These are phyloP conservation scores for Cynopterus sphinx DNA, from an alignment of 2,797 vertebrate genomes.

Conservation along the genomic window DNA sequence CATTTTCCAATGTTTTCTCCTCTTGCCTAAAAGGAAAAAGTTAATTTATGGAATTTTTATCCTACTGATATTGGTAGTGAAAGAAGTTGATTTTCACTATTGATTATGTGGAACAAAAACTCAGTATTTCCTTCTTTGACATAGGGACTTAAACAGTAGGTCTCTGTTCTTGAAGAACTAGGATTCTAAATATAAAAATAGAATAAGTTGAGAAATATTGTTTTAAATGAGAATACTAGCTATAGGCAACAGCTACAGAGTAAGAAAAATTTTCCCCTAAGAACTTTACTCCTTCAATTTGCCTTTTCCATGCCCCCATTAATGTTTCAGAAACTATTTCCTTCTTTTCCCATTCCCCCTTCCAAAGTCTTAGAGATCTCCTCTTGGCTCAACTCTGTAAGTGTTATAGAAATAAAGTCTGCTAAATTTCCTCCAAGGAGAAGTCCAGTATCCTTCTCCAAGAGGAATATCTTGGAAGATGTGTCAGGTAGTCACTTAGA, in stretches of 20 bases:
- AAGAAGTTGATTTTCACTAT: conserved; percentile 35
- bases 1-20: conserved; percentile 36
- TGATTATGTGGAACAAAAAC: conserved; percentile 16
- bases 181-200: conserved; percentile 25
- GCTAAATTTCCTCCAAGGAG: not conserved
- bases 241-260: not conserved
- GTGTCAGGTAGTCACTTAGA: not conserved
- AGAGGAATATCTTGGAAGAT: not conserved
- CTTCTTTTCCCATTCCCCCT: not conserved
- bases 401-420: not conserved
- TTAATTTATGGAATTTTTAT: conserved; percentile 19
- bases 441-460: not conserved
- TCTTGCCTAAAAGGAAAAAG: conserved; percentile 41
- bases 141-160: conserved; percentile 23
- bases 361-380: not conserved
- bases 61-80: not conserved
- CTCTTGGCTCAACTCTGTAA: not conserved
- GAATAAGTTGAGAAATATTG: conserved; percentile 24
- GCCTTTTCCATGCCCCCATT: not conserved
- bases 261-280: not conserved
- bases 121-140: not conserved
- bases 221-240: conserved; percentile 39
- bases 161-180: not conserved
- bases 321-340: conserved; percentile 22
- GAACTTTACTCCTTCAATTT: not conserved